Conservation (phyloP, 2,797 vertebrate genomes). For the Acanthopagrus latus region DNA sequence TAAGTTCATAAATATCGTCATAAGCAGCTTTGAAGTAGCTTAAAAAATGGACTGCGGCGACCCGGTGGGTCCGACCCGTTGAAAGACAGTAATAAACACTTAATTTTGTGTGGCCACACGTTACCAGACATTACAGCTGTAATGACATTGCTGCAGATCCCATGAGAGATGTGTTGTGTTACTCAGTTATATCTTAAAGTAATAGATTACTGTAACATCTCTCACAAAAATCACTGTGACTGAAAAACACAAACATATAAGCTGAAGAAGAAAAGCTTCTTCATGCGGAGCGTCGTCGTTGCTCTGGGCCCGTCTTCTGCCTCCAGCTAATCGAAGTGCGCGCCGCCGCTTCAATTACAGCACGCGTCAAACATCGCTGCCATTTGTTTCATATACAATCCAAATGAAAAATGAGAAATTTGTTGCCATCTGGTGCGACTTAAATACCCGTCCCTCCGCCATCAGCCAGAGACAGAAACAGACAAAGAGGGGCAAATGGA, state of each 20-base stretch:
- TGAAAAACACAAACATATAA: neutral
- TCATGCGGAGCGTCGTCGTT: slow-evolving; percentile 75
- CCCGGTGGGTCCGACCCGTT: too few species aligned
- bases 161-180: too few species aligned
- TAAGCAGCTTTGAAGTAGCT: too few species aligned
- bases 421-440: slow-evolving; percentile 85
- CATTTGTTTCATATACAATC: slow-evolving; percentile 76
- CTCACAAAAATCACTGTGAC: slow-evolving; percentile 1
- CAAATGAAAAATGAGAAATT: slow-evolving; percentile 81
- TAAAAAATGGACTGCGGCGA: too few species aligned
- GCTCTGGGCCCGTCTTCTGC: slow-evolving; percentile 39
- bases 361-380: slow-evolving; percentile 82
- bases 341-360: slow-evolving; percentile 85
- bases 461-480: slow-evolving; percentile 12
- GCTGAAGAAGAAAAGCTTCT: neutral
- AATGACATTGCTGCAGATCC: too few species aligned
- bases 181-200: too few species aligned
- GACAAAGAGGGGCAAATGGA: slow-evolving; percentile 45
- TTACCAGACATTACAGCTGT: too few species aligned
- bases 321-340: slow-evolving; percentile 83
- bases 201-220: too few species aligned
- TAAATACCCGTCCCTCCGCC: slow-evolving; percentile 56
- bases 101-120: too few species aligned
- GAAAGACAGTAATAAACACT: too few species aligned
- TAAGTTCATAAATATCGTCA: too few species aligned